A percentile compares a stretch with the other conserved stretches of the same genome.
phyloP scores from a whole-genome alignment of 2,888 invertebrate species.

The Eupithecia exiguata region DNA sequence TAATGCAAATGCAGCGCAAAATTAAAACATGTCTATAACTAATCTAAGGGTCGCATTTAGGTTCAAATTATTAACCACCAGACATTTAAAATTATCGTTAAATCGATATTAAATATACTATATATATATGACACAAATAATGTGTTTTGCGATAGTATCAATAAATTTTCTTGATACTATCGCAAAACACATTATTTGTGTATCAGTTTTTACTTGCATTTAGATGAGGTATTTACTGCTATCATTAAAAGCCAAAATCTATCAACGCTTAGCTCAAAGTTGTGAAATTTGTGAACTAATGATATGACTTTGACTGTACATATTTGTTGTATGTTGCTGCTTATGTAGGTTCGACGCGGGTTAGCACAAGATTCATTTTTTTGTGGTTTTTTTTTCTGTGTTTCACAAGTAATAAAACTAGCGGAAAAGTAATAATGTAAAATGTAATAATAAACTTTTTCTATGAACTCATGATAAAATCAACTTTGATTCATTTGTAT shows the following conservation, averaged over 20 bases:
- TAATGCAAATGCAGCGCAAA: background rate
- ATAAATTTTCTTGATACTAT: background rate
- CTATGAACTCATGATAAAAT: too few species aligned
- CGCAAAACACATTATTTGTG: slow-evolving; percentile 3
- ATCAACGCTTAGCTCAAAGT: slow-evolving; percentile 15
- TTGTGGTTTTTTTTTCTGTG: too few species aligned
- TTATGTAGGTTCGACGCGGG: background rate
- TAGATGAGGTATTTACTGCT: slow-evolving; percentile 21
- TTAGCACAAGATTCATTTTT: too few species aligned
- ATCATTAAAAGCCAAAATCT: slow-evolving; percentile 26
- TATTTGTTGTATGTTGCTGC: slow-evolving; percentile 35
- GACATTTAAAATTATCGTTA: background rate
- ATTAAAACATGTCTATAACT: background rate
- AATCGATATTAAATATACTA: too few species aligned
- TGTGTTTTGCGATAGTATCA: background rate
- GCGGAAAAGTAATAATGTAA: too few species aligned
- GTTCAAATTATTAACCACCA: background rate
- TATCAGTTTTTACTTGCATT: slow-evolving; percentile 20
- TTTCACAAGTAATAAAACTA: too few species aligned
- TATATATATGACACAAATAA: slow-evolving; percentile 10
- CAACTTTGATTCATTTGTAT: too few species aligned
- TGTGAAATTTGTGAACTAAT: slow-evolving; percentile 14
- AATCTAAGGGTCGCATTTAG: background rate
- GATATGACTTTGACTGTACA: slow-evolving; percentile 28
- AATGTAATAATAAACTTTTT: too few species aligned